Base-by-base conservation (phyloP, 2,113 vertebrate species). In the Dicrurus megarhynchus region DNA sequence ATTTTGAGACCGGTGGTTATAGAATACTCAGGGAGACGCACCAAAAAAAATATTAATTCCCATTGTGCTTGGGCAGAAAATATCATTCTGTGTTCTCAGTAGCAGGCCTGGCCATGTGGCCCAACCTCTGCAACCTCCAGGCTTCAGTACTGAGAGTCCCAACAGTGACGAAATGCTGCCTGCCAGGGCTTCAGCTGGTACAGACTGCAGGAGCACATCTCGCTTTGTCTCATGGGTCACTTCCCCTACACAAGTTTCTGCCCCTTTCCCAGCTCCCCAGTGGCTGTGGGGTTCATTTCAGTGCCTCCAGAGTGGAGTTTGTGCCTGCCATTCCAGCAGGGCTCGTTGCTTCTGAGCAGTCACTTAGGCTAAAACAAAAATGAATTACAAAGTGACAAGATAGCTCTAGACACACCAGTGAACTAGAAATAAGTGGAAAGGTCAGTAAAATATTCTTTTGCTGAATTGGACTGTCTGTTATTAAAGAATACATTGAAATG, bases 391-490 rank as follows among this genome's bases (percentile, higher is more conserved):
- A 91, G 65, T 95, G 96, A 96, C 89, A 95, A 94, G 93, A 96
- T 91, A 89, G 65, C 69, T 94, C 44, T 53, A 79, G 96, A 96
- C 95, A 85, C 23, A 65, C 46, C 89, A 95, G 74, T 93, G 94
- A 96, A 95, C 93, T 95, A 95, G 87, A 95, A 95, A 76, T 91
- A 95, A 89, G 53, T 85, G 37, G 77, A 92, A 89, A 95, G 91
- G 89, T 94, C 91, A 92, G 61, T 75, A 87, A 95, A 94, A 87
- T 91, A 82, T 49, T 84, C 47, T 59, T 89, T 69, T 75, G 77
- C 74, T 89, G 73, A 82, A 92, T 94, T 64, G 73, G 49, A 95
- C 87, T 63, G 68, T 57, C 41, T 65, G 22, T 71, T 91, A 57
- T 68, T 89, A 84, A 93, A 76, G 53, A 87, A 70, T 64, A 73